Evolutionary conservation across 2,113 vertebrate species (phyloP).

Genomic region (Clupea harengus): DNA sequence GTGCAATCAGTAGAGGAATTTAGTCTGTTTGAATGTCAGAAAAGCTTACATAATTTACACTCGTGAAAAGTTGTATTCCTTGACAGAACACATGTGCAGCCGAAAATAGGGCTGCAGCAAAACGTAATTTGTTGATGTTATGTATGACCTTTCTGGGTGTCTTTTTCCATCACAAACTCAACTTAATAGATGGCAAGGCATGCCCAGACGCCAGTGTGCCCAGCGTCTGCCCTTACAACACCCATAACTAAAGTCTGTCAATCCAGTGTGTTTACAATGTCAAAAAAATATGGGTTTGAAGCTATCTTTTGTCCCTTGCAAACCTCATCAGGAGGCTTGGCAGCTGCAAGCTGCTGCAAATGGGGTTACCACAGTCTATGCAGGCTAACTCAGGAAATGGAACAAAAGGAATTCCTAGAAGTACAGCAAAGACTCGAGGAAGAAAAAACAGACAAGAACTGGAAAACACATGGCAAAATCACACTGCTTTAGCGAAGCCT

Average conservation of each 20-base stretch:
- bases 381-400: not conserved
- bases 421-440: not conserved
- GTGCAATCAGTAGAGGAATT: constrained; percentile 3
- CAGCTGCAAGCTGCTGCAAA: not conserved
- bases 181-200: not conserved
- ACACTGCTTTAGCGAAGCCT: constrained; percentile 87
- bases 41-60: not conserved
- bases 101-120: not conserved
- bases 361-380: not conserved
- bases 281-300: not conserved
- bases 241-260: not conserved
- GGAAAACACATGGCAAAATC: constrained; percentile 46
- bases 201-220: not conserved
- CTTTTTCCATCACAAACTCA: not conserved
- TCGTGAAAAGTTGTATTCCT: not conserved
- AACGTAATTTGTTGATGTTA: not conserved
- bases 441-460: not conserved
- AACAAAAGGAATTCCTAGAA: not conserved
- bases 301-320: not conserved
- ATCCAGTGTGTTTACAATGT: not conserved
- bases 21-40: constrained; percentile 8
- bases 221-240: not conserved
- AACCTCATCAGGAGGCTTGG: not conserved
- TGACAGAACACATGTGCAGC: not conserved
- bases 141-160: not conserved